phyloP scores from a whole-genome alignment of 2,888 invertebrate species.

The Pomacea canaliculata region DNA sequence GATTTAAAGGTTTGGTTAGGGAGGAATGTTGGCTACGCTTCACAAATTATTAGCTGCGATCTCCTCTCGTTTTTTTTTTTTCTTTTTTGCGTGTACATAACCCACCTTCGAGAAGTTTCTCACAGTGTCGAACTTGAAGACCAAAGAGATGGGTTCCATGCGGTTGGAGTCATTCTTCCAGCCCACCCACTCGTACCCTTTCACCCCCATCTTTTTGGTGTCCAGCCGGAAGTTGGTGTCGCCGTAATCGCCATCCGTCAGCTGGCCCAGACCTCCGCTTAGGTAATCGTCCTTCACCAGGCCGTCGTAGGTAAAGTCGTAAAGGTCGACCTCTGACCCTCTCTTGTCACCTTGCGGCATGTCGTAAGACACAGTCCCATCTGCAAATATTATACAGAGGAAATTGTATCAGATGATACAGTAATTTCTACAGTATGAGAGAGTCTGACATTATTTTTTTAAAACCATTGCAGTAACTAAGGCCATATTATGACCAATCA shows the following conservation, averaged over 20 bases:
- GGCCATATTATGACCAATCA: too few species aligned
- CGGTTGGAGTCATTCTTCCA: slow-evolving; percentile 79
- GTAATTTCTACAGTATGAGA: neutral
- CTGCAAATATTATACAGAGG: slow-evolving; percentile 71
- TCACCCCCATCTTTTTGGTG: slow-evolving; percentile 75
- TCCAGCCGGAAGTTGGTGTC: slow-evolving; percentile 81
- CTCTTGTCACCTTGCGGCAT: slow-evolving; percentile 90
- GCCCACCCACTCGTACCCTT: slow-evolving; percentile 89
- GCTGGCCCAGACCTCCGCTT: slow-evolving; percentile 84
- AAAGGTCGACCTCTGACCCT: slow-evolving; percentile 84
- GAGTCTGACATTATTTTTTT: too few species aligned
- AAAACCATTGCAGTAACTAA: too few species aligned
- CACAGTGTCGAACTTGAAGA: slow-evolving; percentile 89
- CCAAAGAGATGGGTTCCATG: slow-evolving; percentile 78
- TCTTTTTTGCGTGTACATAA: too few species aligned
- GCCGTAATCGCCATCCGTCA: slow-evolving; percentile 84
- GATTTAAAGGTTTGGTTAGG: too few species aligned
- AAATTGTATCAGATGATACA: neutral
- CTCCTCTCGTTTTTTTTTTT: too few species aligned
- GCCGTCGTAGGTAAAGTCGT: slow-evolving; percentile 88
- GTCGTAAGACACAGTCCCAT: slow-evolving; percentile 86
- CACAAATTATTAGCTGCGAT: too few species aligned
- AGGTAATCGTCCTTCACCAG: slow-evolving; percentile 71
- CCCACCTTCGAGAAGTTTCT: slow-evolving; percentile 85
- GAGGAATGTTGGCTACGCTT: too few species aligned